A percentile compares a stretch with the other conserved stretches of the same genome.
Conservation (phyloP, 2,888 invertebrate genomes). For the Tridacna crocea region DNA sequence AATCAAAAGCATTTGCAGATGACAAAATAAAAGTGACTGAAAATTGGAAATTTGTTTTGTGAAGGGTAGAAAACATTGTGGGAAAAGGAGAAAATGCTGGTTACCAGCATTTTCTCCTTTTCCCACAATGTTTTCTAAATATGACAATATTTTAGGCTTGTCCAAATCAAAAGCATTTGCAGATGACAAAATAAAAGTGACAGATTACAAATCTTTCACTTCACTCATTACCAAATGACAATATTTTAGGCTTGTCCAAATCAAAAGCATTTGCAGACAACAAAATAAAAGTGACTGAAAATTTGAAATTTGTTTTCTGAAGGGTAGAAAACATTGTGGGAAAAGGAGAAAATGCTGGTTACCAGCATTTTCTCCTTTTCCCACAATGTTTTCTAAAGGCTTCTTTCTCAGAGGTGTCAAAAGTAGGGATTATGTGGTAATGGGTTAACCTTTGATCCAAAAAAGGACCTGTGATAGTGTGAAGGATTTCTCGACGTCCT, state of each 20-base stretch:
- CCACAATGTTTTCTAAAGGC: background rate
- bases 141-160: no score
- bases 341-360: background rate
- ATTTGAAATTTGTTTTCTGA: background rate
- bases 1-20: background rate
- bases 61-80: background rate
- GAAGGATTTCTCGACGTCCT: no score
- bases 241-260: background rate
- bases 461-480: no score
- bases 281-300: no score
- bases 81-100: background rate
- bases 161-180: no score
- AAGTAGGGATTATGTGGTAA: no score
- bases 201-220: no score
- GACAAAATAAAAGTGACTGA: background rate
- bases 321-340: background rate
- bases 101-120: background rate
- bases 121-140: background rate
- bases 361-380: background rate
- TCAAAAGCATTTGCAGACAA: background rate
- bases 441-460: no score
- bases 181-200: no score
- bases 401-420: no score
- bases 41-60: background rate
- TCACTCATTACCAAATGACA: background rate